Evolutionary conservation across 1,140 invertebrate species (phyloP), one percentile per base, ranked within the genome.

Genomic region (Micrasema longulum): DNA sequence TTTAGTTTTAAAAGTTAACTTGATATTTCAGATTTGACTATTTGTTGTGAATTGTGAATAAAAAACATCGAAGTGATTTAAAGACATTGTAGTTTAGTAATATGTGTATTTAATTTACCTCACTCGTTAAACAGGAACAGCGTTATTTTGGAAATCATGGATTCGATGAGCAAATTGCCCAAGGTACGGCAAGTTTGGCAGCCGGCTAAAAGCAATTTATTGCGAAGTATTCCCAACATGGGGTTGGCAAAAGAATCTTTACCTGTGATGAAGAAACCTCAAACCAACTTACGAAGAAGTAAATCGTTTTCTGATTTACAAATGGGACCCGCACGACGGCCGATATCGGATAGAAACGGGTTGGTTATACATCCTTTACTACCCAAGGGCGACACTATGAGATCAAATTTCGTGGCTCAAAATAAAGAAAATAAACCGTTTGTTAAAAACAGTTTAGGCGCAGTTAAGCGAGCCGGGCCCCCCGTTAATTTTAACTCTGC

Each of bases 391-490:
- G 47, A 70, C 16, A 53, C 48, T 20, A 12, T 70, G 1, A 73
- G 53, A 45, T 47, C 53, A 0, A 47, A 9, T 16, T 68, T 16
- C 4, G 14, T 68, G 23, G 16, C 35, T 36, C 63, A 62, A 26
- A 65, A 47, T 31, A 74, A 74, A 63, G 72, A 74, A 47, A 74
- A 74, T 43, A 74, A 71, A 52, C 50, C 41, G 0, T 50, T 66
- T 11, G 43, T 47, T 1, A 63, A n/a, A 6, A 50, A 48, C 12
- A 35, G 9, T 20, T 41, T 35, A 6, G 3, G 55, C 1, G 48
- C 31, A 1, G 7, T 66, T 1, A 70, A 71, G 52, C 62, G 67
- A 20, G 31, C 60, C 9, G 71, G 65, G 26, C 20, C 45, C 9
- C 23, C 35, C 4, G n/a, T 57, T 5, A 11, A 26, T 16, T 5